These are phyloP conservation scores for Hycleus phaleratus DNA, from an alignment of 1,140 invertebrate genomes.

Conservation along the genomic window DNA sequence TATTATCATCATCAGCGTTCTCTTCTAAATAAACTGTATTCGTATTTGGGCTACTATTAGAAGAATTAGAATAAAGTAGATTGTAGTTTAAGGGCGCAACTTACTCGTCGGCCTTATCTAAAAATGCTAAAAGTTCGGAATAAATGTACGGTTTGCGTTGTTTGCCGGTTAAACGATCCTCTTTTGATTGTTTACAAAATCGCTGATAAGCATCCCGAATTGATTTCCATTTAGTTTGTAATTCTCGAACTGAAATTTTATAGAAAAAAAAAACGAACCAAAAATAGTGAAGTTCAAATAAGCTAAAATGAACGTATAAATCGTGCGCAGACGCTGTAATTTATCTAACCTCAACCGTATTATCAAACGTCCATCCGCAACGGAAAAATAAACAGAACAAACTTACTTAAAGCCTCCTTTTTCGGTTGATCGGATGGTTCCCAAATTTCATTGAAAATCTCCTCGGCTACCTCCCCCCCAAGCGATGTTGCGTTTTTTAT, in stretches of 20 bases:
- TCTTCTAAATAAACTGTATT: constrained; percentile 4
- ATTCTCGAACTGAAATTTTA: constrained; percentile 24
- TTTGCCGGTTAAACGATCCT: constrained; percentile 16
- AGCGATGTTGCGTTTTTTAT: constrained; percentile 12
- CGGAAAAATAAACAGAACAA: background rate
- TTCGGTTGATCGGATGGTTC: constrained; percentile 7
- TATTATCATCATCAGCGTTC: background rate
- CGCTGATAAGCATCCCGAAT: constrained; percentile 23
- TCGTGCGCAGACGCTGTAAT: background rate
- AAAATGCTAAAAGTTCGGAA: constrained; percentile 24
- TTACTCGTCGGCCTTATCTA: background rate
- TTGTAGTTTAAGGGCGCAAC: too few relatives aligned
- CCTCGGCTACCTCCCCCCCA: constrained; percentile 26
- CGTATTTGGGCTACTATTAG: background rate
- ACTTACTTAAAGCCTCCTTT: constrained; percentile 24
- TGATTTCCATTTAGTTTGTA: constrained; percentile 30
- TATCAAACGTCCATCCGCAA: background rate
- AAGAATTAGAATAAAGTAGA: too few relatives aligned
- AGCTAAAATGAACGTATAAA: background rate
- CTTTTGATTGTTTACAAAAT: constrained; percentile 15
- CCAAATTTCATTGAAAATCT: constrained; percentile 18
- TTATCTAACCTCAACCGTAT: background rate
- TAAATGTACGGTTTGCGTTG: constrained; percentile 23
- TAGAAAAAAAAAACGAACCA: too few relatives aligned
- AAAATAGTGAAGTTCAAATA: too few relatives aligned